These are phyloP conservation scores for Polyodon spathula DNA, from an alignment of 2,113 vertebrate species.

Conservation along the genomic window DNA sequence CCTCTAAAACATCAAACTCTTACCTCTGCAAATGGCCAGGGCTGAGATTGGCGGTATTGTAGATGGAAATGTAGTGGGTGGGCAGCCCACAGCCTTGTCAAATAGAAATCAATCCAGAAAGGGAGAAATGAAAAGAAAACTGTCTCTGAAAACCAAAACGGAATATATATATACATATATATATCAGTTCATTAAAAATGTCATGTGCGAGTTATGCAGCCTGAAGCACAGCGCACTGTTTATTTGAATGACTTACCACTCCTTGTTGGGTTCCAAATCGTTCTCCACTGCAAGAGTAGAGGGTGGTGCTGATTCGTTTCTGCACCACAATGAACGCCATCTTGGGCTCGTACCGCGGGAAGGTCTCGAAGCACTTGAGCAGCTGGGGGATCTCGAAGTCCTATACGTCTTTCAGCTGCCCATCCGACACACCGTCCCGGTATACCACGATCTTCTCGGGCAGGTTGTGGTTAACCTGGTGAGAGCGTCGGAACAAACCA, in stretches of 20 bases:
- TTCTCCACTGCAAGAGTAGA: conserved; percentile 49
- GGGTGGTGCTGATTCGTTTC: conserved; percentile 74
- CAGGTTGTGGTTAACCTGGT: conserved; percentile 79
- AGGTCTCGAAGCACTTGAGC: conserved; percentile 75
- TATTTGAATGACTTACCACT: conserved; percentile 61
- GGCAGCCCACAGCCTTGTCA: conserved; percentile 82
- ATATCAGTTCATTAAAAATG: no score
- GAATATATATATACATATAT: no score
- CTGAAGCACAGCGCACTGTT: no score
- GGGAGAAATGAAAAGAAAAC: no score
- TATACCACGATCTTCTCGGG: conserved; percentile 88
- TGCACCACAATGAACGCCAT: conserved; percentile 84
- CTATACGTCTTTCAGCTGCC: conserved; percentile 75
- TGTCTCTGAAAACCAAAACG: no score
- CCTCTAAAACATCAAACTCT: no score
- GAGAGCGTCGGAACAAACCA: not conserved
- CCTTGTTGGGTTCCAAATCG: conserved; percentile 41
- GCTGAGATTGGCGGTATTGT: conserved; percentile 76
- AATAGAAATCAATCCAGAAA: conserved; percentile 80
- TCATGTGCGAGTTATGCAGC: no score
- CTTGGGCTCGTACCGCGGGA: conserved; percentile 75
- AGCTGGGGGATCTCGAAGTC: conserved; percentile 85
- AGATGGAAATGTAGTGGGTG: conserved; percentile 76
- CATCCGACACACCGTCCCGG: conserved; percentile 83
- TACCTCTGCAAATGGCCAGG: conserved; percentile 87